phyloP scores from a whole-genome alignment of 2,888 invertebrate species.

The Bembecia ichneumoniformis region DNA sequence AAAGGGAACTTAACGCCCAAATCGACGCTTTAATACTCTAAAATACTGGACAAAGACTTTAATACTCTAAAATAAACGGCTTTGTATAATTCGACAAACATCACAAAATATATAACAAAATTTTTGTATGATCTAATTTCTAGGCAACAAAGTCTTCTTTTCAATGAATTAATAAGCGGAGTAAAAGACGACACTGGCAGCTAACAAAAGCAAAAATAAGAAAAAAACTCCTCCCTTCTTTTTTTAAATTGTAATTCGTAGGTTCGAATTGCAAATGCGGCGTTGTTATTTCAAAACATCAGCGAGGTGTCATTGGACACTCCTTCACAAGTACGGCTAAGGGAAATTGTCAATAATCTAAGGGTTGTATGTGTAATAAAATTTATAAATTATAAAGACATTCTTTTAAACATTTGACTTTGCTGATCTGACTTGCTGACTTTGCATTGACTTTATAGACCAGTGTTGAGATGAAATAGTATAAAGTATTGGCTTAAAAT shows the following conservation, averaged over 20 bases:
- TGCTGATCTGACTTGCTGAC: background rate
- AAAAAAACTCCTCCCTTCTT: conserved; percentile 57
- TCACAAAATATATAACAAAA: conserved; percentile 7
- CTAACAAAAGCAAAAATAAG: conserved; percentile 22
- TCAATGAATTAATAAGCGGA: background rate
- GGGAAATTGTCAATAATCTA: conserved; percentile 26
- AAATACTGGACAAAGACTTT: conserved; percentile 58
- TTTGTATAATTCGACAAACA: conserved; percentile 53
- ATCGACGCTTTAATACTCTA: conserved; percentile 64
- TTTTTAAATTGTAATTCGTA: conserved; percentile 70
- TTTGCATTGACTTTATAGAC: too few relatives aligned
- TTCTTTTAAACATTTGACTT: background rate
- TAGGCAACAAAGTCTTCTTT: conserved; percentile 16
- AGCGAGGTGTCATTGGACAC: conserved; percentile 69
- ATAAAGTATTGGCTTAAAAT: too few relatives aligned
- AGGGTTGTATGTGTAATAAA: too few relatives aligned
- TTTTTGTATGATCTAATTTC: conserved; percentile 2
- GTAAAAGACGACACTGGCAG: too few relatives aligned
- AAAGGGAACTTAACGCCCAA: conserved; percentile 70
- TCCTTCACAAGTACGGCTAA: conserved; percentile 37
- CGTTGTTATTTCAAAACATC: conserved; percentile 71
- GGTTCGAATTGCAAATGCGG: conserved; percentile 69
- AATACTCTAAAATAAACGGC: conserved; percentile 58
- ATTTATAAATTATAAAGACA: background rate
- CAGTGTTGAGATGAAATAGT: background rate